Conservation (phyloP, 2,888 invertebrate genomes). For the Melanargia galathea region DNA sequence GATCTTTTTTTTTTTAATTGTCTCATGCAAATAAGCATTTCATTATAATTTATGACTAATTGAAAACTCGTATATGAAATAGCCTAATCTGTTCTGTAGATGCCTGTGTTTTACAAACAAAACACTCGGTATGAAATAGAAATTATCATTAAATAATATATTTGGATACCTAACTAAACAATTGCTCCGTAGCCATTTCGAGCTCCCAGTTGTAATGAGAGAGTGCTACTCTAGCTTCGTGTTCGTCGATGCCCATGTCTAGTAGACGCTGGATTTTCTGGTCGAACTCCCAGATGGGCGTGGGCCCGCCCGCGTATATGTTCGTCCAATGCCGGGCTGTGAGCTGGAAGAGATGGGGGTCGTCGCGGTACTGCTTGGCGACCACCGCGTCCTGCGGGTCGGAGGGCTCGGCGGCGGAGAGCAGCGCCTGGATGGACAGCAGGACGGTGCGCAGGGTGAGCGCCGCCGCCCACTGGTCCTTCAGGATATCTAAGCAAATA, state of each 20-base stretch:
- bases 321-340: constrained; percentile 99
- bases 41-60: too few relatives aligned
- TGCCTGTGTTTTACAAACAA: too few relatives aligned
- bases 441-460: constrained; percentile 98
- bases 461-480: constrained; percentile 99
- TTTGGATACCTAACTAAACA: constrained; percentile 60
- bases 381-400: constrained; percentile 99
- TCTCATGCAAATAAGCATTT: too few relatives aligned
- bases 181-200: constrained; percentile 92
- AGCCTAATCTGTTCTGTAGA: too few relatives aligned
- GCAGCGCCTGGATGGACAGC: constrained; percentile 95
- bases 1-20: too few relatives aligned
- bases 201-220: constrained; percentile 97
- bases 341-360: constrained; percentile 90
- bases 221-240: constrained; percentile 93
- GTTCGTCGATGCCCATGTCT: constrained; percentile 97
- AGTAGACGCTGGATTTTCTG: constrained; percentile 92
- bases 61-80: too few relatives aligned
- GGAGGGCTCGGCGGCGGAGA: constrained; percentile 94
- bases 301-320: constrained; percentile 92
- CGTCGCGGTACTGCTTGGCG: constrained; percentile 97
- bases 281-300: constrained; percentile 86
- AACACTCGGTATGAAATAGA: too few relatives aligned
- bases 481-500: constrained; percentile 98
- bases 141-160: neutral